Evolutionary conservation across 2,888 invertebrate genomes (phyloP).

Genomic region (Cataglyphis rosenhaueri): DNA sequence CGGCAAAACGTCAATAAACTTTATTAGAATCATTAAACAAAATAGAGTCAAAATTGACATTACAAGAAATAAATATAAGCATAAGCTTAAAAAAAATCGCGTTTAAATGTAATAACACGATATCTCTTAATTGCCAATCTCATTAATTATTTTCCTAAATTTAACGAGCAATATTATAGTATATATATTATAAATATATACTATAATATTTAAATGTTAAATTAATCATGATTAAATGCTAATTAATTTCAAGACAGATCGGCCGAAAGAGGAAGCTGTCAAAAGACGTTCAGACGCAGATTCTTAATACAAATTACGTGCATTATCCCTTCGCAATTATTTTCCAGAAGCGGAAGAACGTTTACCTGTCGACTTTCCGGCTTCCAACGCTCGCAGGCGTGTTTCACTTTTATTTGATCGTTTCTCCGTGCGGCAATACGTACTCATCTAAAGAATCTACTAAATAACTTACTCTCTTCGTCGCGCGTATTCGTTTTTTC

Average conservation of each 20-base stretch:
- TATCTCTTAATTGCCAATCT: neutral
- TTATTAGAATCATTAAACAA: neutral
- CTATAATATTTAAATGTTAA: neutral
- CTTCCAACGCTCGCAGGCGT: slow-evolving; percentile 62
- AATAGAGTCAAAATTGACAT: neutral
- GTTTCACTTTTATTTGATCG: slow-evolving; percentile 69
- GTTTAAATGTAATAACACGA: neutral
- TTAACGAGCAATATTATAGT: neutral
- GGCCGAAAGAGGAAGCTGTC: neutral
- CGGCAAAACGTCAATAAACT: slow-evolving; percentile 20
- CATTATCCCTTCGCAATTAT: slow-evolving; percentile 45
- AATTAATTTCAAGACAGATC: neutral
- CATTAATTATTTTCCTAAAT: neutral
- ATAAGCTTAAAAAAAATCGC: neutral
- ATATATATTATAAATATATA: neutral
- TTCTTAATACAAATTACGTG: slow-evolving; percentile 62
- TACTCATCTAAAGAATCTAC: slow-evolving; percentile 76
- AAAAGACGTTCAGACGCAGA: slow-evolving; percentile 32
- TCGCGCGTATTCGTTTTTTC: slow-evolving; percentile 63
- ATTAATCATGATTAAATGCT: neutral
- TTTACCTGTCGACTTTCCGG: slow-evolving; percentile 61
- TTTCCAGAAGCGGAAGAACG: slow-evolving; percentile 54
- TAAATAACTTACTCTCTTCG: slow-evolving; percentile 77
- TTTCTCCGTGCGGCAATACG: slow-evolving; percentile 68
- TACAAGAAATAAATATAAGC: neutral